Percentiles rank a stretch among this genome's conserved stretches.
Evolutionary conservation across 2,797 vertebrate species (phyloP).

Genomic region (Acipenser transmontanus): DNA sequence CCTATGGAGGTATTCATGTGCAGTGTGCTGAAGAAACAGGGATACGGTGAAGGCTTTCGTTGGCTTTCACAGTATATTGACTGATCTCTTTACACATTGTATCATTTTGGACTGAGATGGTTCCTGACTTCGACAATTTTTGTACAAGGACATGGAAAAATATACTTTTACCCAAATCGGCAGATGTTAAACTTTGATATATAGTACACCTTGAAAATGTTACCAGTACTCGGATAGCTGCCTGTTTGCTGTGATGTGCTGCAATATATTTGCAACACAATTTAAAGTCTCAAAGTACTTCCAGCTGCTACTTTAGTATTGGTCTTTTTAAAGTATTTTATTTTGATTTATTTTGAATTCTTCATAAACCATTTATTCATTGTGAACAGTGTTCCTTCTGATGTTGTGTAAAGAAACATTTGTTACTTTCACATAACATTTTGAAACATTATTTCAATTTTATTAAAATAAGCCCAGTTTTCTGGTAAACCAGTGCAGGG

Average conservation of each 20-base stretch:
- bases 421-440: background rate
- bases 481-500: background rate
- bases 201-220: slow-evolving; percentile 1
- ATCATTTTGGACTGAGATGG: background rate
- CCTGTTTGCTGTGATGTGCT: background rate
- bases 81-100: no score
- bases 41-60: no score
- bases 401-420: background rate
- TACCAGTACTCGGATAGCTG: background rate
- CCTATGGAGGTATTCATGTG: no score
- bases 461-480: background rate
- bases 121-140: background rate
- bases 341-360: background rate
- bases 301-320: background rate
- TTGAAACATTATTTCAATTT: background rate
- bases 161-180: background rate
- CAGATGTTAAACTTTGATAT: background rate
- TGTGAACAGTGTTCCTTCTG: background rate
- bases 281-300: slow-evolving; percentile 4
- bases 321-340: background rate
- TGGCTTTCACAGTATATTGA: no score
- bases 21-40: no score
- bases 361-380: background rate
- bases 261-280: background rate
- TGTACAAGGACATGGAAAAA: background rate